Percentiles rank a stretch among this genome's conserved stretches.
These are phyloP conservation scores for Scopus umbretta DNA, from an alignment of 2,113 vertebrate genomes.

Conservation along the genomic window DNA sequence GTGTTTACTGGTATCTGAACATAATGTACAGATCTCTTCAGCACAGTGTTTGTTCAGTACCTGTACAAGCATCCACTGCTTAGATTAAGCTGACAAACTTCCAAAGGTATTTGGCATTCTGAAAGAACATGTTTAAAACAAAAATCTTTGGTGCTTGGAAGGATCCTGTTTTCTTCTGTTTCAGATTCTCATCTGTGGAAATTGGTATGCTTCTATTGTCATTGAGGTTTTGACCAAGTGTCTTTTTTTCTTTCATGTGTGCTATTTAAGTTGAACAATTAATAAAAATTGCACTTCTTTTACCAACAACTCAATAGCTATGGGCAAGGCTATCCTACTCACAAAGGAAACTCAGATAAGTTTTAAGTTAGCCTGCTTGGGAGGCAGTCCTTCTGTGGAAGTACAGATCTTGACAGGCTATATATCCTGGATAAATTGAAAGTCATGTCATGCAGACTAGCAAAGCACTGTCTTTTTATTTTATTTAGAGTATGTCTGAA, in stretches of 20 bases:
- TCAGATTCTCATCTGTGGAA: background rate
- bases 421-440: background rate
- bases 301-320: background rate
- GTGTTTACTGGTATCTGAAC: conserved; percentile 15
- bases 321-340: background rate
- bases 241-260: background rate
- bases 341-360: background rate
- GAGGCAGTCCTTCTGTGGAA: background rate
- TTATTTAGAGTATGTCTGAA: background rate
- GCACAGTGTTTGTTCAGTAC: background rate
- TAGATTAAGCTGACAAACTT: conserved; percentile 28
- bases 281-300: background rate
- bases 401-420: background rate
- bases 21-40: conserved; percentile 2
- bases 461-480: background rate
- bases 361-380: background rate
- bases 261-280: background rate
- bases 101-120: background rate
- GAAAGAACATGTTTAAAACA: conserved; percentile 21
- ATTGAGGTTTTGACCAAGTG: background rate
- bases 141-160: conserved; percentile 3
- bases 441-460: background rate
- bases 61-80: background rate
- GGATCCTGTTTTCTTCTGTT: background rate
- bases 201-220: background rate